Evolutionary conservation across 2,888 invertebrate species (phyloP), one percentile per base, ranked within the genome.

Genomic region (Pollenia labialis): DNA sequence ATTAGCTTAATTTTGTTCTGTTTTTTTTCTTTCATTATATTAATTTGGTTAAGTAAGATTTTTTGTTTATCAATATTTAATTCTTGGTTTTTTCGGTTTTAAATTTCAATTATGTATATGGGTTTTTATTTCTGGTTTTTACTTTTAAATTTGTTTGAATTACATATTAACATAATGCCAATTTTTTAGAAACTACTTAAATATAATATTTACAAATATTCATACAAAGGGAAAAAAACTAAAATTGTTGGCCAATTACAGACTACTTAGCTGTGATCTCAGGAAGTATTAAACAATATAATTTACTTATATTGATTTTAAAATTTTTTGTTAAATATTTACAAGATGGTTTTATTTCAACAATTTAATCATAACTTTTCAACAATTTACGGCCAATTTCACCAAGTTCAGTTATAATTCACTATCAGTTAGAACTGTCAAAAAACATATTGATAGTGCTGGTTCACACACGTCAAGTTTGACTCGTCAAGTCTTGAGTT

Each of bases 181-280:
- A 71, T 64, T 42, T 62, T 56, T 16, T 4, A 46, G 18, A 62
- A 54, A 16, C n/a, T 46, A 75, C 52, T 81, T 58, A 74, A 79
- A 66, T 52, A 52, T 62, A 71, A 1, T 83, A 76, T 77, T 71
- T 71, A 74, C 72, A 81, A 54, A 46, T 72, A 72, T 64, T 44
- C 14, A 71, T 72, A 64, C 64, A 72, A 40, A 9, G 44, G 18
- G 32, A 14, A 42, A 42, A 69, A 58, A 8, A 56, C 56, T 68
- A 32, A 9, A 1, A 66, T 14, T 40, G 16, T 52, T 50, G 23
- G 44, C 50, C 23, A 48, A 32, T 54, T 9, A 58, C 16, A 58
- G 48, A 40, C 50, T 42, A 62, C n/a, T 40, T 18, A 75, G 62
- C 40, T 62, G 40, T n/a, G 18, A 54, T 66, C 12, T 76, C 46